Evolutionary conservation across 2,797 vertebrate species (phyloP).

Genomic region (Sardinella longiceps): DNA sequence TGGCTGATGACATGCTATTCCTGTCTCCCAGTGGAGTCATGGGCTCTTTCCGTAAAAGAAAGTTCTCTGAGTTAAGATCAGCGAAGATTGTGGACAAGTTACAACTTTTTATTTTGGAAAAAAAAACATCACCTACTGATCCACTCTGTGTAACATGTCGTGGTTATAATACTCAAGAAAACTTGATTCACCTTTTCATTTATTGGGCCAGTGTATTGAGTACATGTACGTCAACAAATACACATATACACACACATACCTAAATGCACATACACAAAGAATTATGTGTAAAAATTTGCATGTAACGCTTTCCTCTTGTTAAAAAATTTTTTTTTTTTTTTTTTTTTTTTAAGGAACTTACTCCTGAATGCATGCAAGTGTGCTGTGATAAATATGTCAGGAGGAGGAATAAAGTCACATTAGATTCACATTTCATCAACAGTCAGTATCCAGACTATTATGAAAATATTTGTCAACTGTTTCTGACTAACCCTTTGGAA

Average conservation of each 20-base stretch:
- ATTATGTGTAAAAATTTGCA: neutral
- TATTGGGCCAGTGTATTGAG: neutral
- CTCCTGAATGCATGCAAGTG: neutral
- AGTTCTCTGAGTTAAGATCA: constrained; percentile 17
- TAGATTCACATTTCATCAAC: neutral
- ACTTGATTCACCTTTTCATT: neutral
- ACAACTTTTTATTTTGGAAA: constrained; percentile 6
- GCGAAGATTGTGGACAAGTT: neutral
- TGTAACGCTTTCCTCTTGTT: neutral
- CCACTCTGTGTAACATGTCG: neutral
- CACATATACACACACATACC: neutral
- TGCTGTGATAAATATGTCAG: neutral
- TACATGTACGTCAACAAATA: neutral
- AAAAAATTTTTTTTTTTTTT: too few relatives aligned
- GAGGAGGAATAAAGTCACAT: neutral
- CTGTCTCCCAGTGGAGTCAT: constrained; percentile 4
- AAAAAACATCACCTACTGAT: neutral
- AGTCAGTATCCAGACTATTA: neutral
- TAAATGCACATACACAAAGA: neutral
- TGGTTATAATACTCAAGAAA: neutral
- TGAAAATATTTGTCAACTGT: neutral
- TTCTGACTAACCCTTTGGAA: neutral
- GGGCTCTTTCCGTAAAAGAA: neutral
- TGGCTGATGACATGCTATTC: constrained; percentile 11
- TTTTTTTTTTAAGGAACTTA: neutral